phyloP scores from a whole-genome alignment of 2,797 vertebrate genomes.

The Oceanodroma leucorhoa region DNA sequence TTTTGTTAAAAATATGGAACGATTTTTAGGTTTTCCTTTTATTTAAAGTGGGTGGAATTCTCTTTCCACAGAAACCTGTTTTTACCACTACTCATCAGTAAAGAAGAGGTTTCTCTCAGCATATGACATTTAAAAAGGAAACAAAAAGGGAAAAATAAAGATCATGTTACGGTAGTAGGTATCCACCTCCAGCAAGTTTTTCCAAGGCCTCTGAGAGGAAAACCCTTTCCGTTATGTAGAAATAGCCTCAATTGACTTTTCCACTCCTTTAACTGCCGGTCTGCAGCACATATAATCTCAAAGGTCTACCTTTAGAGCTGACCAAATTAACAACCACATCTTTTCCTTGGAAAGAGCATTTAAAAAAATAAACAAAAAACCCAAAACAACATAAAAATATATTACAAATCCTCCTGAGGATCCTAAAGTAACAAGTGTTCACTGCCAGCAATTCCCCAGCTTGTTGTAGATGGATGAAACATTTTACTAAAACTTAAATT shows the following conservation, averaged over 20 bases:
- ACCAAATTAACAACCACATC: not conserved
- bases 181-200: conserved; percentile 40
- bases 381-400: not conserved
- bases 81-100: not conserved
- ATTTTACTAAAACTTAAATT: not conserved
- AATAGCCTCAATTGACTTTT: conserved; percentile 52
- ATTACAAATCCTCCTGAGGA: not conserved
- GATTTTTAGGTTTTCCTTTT: conserved; percentile 11
- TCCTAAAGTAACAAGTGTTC: not conserved
- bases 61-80: conserved; percentile 14
- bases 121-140: conserved; percentile 48
- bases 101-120: not conserved
- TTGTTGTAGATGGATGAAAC: not conserved
- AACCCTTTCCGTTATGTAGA: conserved; percentile 41
- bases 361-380: not conserved
- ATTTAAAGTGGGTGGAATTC: conserved; percentile 17
- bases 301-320: not conserved
- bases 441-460: not conserved
- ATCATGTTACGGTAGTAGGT: conserved; percentile 1
- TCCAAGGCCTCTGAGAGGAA: conserved; percentile 46
- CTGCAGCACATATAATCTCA: not conserved
- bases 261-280: not conserved
- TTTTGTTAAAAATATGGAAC: not conserved
- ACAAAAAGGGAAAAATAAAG: conserved; percentile 40
- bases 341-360: not conserved